Conservation (phyloP, 2,113 vertebrate species). For the Heterochromis multidens region DNA sequence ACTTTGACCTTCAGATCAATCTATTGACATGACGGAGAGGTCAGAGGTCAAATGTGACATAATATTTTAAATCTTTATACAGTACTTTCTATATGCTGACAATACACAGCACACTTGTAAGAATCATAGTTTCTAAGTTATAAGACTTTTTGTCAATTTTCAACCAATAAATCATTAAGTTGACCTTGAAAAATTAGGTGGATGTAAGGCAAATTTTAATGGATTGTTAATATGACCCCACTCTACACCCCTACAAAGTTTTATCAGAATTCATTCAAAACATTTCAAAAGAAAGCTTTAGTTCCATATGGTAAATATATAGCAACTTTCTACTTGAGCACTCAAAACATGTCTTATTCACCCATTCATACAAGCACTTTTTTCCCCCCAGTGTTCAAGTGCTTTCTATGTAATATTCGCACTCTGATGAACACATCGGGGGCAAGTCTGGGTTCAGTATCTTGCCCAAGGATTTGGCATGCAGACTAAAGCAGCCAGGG, state of each 20-base stretch:
- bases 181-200: not conserved
- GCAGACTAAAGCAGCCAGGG: not conserved
- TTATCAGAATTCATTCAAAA: not conserved
- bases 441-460: not conserved
- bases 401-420: not conserved
- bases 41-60: no score
- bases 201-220: not conserved
- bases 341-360: not conserved
- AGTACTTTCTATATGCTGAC: no score
- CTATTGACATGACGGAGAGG: no score
- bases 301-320: not conserved
- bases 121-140: no score
- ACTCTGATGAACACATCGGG: not conserved
- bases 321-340: not conserved
- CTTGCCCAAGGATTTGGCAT: not conserved
- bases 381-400: not conserved
- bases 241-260: accelerated
- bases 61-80: no score
- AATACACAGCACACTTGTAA: no score
- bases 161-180: no score
- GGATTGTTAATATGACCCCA: not conserved
- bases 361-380: not conserved
- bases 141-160: no score
- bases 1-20: no score
- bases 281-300: not conserved